Evolutionary conservation across 2,888 invertebrate genomes (phyloP), one percentile per base, ranked within the genome.

Genomic region (Drosophila subquinaria): DNA sequence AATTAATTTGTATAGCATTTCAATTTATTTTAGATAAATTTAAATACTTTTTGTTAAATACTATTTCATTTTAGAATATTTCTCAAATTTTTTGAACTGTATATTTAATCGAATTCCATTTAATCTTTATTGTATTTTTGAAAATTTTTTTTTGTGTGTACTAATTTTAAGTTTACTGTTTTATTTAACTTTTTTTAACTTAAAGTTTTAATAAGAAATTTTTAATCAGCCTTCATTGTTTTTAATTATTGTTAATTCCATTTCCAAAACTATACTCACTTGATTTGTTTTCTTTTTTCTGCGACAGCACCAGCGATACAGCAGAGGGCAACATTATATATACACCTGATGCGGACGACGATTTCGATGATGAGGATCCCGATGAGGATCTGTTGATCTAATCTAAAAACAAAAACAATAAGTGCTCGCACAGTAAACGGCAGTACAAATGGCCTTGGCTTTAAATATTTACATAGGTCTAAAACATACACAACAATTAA

Each of bases 351-450:
- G 95, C 95, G 60, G 94, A 95, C 1, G 97, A 97, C 92, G 97
- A 97, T 91, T 95, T 96, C 94, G 97, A 97, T 89, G 97, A 96
- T 88, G 97, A 97, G 93, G 97, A 97, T 93, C 97, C 97, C 1
- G 97, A 97, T 94, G 97, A 97, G 92, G 97, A 97, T 93, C 93
- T 97, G 70, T 95, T 96, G 93, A 95, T 97, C 86, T 95, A 93
- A 23, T 23, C 23, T 4, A 23, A 23, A 4, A 23, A 65, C 4
- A 23, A 23, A 0, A 50, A 2, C n/a, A n/a, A 2, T 17, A 38
- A n/a, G 57, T 69, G 63, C 60, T 47, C 68, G 43, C 56, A 68
- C 64, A 72, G 51, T 56, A 45, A 85, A 76, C 82, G 76, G 88
- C 88, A 85, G 84, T 85, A 89, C 89, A 85, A 85, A 85, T 89